A percentile compares a stretch with the other conserved stretches of the same genome.
Evolutionary conservation across 2,888 invertebrate genomes (phyloP).

Genomic region (Chesias legatella): DNA sequence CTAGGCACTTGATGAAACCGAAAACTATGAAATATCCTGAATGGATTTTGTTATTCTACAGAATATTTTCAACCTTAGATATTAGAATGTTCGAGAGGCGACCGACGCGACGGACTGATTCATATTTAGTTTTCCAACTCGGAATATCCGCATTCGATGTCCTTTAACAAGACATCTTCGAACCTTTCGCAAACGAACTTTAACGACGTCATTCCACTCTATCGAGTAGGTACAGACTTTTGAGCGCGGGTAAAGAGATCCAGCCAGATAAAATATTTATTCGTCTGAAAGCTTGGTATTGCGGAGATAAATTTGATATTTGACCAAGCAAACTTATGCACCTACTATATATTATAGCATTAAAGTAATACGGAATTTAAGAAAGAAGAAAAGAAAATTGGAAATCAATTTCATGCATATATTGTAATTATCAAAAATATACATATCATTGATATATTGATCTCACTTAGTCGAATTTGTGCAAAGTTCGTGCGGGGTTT

Average conservation of each 20-base stretch:
- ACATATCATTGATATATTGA: too few species aligned
- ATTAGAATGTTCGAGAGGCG: conserved; percentile 5
- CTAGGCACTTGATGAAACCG: too few species aligned
- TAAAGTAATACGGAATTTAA: too few species aligned
- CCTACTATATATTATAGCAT: too few species aligned
- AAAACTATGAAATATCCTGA: too few species aligned
- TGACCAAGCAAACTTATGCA: too few species aligned
- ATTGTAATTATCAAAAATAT: too few species aligned
- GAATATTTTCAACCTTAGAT: conserved; percentile 1
- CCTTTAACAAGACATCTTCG: conserved; percentile 14
- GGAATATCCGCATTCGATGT: conserved; percentile 7
- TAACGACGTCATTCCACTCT: conserved; percentile 9
- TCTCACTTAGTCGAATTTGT: too few species aligned
- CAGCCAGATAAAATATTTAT: conserved; percentile 4
- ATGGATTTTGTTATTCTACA: background rate
- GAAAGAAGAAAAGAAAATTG: too few species aligned
- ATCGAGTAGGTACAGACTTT: conserved; percentile 3
- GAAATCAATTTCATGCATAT: too few species aligned
- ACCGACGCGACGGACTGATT: conserved; percentile 1
- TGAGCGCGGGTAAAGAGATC: background rate
- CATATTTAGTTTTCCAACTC: conserved; percentile 14
- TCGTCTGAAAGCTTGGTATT: conserved; percentile 1
- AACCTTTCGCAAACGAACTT: conserved; percentile 17
- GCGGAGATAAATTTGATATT: too few species aligned
- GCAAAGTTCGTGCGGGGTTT: too few species aligned